Base-by-base conservation (phyloP, 2,797 vertebrate species). In the Pseudochaenichthys georgianus region DNA sequence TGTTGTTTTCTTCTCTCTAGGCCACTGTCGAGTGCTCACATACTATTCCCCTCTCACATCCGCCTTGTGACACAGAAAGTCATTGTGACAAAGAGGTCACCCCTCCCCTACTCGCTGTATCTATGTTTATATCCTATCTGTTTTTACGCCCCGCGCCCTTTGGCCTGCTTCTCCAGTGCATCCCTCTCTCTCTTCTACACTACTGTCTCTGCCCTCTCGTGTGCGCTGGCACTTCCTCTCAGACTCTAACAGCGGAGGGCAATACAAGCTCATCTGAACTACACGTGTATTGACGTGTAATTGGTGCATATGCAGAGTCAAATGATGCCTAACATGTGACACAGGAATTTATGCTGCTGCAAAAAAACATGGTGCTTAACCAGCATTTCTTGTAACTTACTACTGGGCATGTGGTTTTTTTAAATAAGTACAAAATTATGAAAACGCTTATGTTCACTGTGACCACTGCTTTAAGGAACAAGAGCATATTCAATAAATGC, bases 51-150 rank as follows among this genome's bases (percentile, higher is more conserved):
- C 60, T 48, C 70, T 79, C 42, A 48, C 79, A 73, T 77, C 64
- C 23, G 8, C 73, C 77, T 70, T 77, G 75, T 75, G 77, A 72
- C 73, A 72, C 65, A 74, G 71, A 76, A 83, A 79, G 78, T 81
- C 75, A 64, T 55, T 65, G 31, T 81, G 77, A 88, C 78, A 83
- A 78, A 82, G 80, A 83, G 81, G 79, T 89, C 82, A 80, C 75
- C 67, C 63, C 67, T 69, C 78, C 80, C 69, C 73, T 72, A 19
- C 52, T 68, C 0, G 13, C 54, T 65, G 19, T 55, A 70, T 82
- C 67, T 60, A 50, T 70, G 68, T 67, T 70, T 83, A 67, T 80
- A 65, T 77, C 23, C 46, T 76, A 6, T 77, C 55, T 77, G 73
- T 66, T 78, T 78, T 81, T 72, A 80, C 68, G n/a, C 0, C 57